A percentile compares a stretch with the other conserved stretches of the same genome.
phyloP scores from a whole-genome alignment of 30 jellyfish, hydroid and myxozoan species.

The Hydractinia echinata region DNA sequence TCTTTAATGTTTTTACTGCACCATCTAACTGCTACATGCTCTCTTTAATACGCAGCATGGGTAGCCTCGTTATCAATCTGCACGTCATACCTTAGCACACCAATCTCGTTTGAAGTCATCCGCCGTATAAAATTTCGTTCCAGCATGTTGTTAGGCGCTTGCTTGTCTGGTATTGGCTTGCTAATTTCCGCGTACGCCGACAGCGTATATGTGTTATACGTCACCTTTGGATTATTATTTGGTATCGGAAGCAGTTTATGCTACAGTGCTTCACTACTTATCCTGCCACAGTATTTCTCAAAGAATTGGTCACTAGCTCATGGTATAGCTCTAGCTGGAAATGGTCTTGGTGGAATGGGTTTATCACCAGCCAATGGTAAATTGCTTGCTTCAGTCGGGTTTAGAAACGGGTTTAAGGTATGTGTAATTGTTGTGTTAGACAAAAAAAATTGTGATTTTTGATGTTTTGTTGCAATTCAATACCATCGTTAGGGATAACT shows the following conservation, averaged over 20 bases:
- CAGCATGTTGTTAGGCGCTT: constrained; percentile 69
- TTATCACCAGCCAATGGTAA: constrained; percentile 63
- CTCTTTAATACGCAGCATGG: constrained; percentile 65
- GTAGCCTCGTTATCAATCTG: constrained; percentile 82
- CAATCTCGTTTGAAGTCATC: constrained; percentile 73
- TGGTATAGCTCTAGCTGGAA: constrained; percentile 85
- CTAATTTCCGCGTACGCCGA: constrained; percentile 70
- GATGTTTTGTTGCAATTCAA: too few relatives aligned
- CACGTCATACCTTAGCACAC: constrained; percentile 73
- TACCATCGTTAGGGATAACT: too few relatives aligned
- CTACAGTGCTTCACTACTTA: constrained; percentile 68
- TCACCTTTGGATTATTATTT: constrained; percentile 63
- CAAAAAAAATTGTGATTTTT: too few relatives aligned
- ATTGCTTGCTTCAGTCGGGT: constrained; percentile 45
- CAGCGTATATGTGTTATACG: constrained; percentile 61
- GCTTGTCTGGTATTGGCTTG: constrained; percentile 67
- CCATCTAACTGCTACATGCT: too few relatives aligned
- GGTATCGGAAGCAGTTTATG: constrained; percentile 75
- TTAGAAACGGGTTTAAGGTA: constrained; percentile 50
- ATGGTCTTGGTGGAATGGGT: constrained; percentile 83
- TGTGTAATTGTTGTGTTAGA: too few relatives aligned
- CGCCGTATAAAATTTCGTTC: constrained; percentile 57
- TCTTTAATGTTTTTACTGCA: neutral
- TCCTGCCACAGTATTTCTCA: constrained; percentile 74
- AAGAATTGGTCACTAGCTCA: constrained; percentile 80